Evolutionary conservation across 2,113 vertebrate species (phyloP).

Genomic region (Gila orcuttii): DNA sequence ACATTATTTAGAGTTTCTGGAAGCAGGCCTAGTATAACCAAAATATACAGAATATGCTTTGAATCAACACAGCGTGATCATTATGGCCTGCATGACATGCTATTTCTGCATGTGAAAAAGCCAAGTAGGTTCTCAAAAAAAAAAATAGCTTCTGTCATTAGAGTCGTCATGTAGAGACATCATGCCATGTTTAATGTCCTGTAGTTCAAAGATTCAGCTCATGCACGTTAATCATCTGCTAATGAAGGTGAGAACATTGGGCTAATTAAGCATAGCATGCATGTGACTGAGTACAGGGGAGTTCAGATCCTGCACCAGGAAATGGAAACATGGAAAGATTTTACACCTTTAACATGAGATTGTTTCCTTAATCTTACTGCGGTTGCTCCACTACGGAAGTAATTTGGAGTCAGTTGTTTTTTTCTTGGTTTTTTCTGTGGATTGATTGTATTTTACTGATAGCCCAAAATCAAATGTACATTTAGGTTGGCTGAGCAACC

Average conservation of each 20-base stretch:
- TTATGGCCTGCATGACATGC: background rate
- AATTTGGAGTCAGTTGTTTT: background rate
- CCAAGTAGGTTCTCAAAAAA: background rate
- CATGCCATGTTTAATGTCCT: constrained; percentile 50
- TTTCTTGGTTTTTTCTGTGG: background rate
- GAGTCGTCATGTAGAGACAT: constrained; percentile 3
- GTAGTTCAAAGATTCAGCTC: constrained; percentile 34
- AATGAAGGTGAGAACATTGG: constrained; percentile 51
- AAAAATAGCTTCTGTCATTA: constrained; percentile 33
- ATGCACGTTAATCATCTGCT: constrained; percentile 47
- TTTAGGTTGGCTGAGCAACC: background rate
- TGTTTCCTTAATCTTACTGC: background rate
- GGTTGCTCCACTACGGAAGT: background rate
- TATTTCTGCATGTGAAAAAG: constrained; percentile 10
- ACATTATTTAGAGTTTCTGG: constrained; percentile 18
- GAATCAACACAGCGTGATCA: background rate
- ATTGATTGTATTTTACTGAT: background rate
- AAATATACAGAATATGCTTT: constrained; percentile 8
- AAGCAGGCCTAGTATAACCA: background rate
- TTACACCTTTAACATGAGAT: background rate
- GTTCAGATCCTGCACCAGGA: background rate
- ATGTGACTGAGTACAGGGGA: constrained; percentile 37
- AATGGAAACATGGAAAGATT: constrained; percentile 16
- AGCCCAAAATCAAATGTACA: background rate
- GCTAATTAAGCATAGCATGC: constrained; percentile 52